Percentiles rank a stretch among this genome's conserved stretches.
Conservation (phyloP, 35 echinoderm and acorn worm species). For the Chiridota heheva region DNA sequence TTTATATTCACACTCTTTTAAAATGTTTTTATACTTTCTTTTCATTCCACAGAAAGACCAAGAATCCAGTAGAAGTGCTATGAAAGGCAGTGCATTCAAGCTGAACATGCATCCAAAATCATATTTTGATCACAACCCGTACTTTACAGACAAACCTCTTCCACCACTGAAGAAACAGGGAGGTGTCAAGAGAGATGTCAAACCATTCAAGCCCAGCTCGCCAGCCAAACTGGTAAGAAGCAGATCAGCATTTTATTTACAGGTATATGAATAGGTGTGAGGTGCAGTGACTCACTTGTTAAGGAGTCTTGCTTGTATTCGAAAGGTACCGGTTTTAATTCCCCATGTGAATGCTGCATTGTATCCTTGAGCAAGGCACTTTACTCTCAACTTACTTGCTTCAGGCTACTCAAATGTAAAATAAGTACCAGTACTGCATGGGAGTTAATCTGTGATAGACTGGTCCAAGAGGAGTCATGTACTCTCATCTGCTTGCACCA, state of each 20-base stretch:
- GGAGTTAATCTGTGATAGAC: too few species aligned
- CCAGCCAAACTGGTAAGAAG: conserved; percentile 88
- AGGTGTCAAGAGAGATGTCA: conserved; percentile 56
- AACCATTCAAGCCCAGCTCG: conserved; percentile 89
- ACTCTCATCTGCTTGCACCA: too few species aligned
- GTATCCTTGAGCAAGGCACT: too few species aligned
- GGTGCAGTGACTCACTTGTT: too few species aligned
- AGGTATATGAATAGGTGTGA: not conserved
- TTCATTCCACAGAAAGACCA: conserved; percentile 71
- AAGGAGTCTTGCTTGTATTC: too few species aligned
- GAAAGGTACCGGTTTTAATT: too few species aligned
- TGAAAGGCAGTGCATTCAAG: conserved; percentile 90
- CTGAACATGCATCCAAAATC: conserved; percentile 91
- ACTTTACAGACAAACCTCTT: conserved; percentile 74
- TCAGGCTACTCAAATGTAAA: too few species aligned
- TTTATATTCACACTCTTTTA: too few species aligned
- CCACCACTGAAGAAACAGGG: conserved; percentile 74
- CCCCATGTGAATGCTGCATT: too few species aligned
- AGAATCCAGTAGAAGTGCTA: conserved; percentile 30
- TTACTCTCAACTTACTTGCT: too few species aligned
- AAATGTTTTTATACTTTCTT: not conserved
- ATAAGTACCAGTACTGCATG: too few species aligned
- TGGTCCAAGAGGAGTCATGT: too few species aligned
- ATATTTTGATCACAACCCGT: conserved; percentile 87
- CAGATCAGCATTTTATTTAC: not conserved